Base-by-base conservation (phyloP, 1,140 invertebrate genomes). In the Saccostrea glomerata region DNA sequence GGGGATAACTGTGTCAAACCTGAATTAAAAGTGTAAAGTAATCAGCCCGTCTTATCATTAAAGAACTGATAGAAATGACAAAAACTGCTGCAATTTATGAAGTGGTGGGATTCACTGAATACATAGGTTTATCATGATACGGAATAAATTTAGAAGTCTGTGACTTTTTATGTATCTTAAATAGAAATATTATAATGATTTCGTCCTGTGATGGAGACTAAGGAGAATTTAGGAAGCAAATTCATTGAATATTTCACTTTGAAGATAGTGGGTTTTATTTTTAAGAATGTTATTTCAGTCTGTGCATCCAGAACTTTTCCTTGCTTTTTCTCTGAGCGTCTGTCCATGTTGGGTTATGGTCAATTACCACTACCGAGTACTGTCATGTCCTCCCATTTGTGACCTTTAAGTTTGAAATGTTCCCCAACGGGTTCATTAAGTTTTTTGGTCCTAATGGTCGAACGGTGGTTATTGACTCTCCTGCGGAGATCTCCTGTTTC, bases 1-100 rank as follows among this genome's bases (percentile, higher is more conserved):
- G 30, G 47, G 25, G 70, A 77, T 77, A 77, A 77, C 30, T 77
- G 70, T 77, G 70, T 77, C 70, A 77, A 77, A 77, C 70, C 0
- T 30, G 70, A 25, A 77, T 77, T 77, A 77, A 77, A 30, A 77
- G 23, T 36, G 25, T 36, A 25, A 30, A 73, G 70, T 77, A 77
- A 30, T 77, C 70, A 30, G 25, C 70, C 23, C 30, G 70, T 30
- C 70, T 77, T 77, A 77, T 77, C 70, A 77, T 77, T 36, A 77
- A 30, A 36, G 70, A 5, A 30, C 30, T 30, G 70, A 77, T 77
- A 77, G 70, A 77, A 77, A 77, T 77, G 70, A 77, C 70, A 77
- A 77, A 77, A 77, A 77, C 36, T 77, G 30, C 70, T 30, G 25
- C 70, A 77, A 77, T 77, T 77, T 77, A 77, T 77, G 70, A 77